Evolutionary conservation across 2,797 vertebrate genomes (phyloP).

Genomic region (Pangasius macronema): DNA sequence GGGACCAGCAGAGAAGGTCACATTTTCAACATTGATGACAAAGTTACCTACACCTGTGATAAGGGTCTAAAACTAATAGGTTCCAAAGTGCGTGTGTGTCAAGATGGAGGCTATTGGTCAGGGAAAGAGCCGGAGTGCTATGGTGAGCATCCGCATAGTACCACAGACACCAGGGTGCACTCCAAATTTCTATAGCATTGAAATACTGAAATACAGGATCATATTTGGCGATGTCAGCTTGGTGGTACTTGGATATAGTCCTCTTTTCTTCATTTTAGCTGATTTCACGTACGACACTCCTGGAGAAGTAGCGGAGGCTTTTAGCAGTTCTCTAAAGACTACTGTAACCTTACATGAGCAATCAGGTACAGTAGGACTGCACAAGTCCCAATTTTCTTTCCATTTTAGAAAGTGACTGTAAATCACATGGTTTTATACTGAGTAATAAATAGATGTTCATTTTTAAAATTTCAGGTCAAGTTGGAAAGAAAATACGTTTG

Average conservation of each 20-base stretch:
- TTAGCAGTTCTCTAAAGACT: slow-evolving; percentile 50
- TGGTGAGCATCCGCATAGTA: slow-evolving; percentile 42
- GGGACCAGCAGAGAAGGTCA: slow-evolving; percentile 68
- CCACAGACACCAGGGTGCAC: neutral
- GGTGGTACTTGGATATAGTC: neutral
- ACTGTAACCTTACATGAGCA: slow-evolving; percentile 26
- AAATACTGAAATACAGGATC: neutral
- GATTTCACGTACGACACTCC: slow-evolving; percentile 53
- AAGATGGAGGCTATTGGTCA: slow-evolving; percentile 69
- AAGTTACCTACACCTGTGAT: slow-evolving; percentile 70
- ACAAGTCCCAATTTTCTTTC: neutral
- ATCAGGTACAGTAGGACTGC: slow-evolving; percentile 23
- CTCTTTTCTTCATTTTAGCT: slow-evolving; percentile 43
- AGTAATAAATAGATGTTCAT: neutral
- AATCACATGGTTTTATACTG: neutral
- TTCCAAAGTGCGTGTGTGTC: slow-evolving; percentile 69
- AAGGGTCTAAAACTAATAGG: slow-evolving; percentile 67
- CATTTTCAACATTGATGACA: slow-evolving; percentile 68
- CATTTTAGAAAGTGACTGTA: neutral
- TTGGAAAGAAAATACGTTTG: slow-evolving; percentile 64
- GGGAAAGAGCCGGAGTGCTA: slow-evolving; percentile 74
- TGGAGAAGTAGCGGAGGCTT: slow-evolving; percentile 51
- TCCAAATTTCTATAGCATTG: neutral
- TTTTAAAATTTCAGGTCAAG: slow-evolving; percentile 28
- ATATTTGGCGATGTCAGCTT: neutral